Evolutionary conservation across 1,140 invertebrate species (phyloP).

Genomic region (Drosophila takahashii): DNA sequence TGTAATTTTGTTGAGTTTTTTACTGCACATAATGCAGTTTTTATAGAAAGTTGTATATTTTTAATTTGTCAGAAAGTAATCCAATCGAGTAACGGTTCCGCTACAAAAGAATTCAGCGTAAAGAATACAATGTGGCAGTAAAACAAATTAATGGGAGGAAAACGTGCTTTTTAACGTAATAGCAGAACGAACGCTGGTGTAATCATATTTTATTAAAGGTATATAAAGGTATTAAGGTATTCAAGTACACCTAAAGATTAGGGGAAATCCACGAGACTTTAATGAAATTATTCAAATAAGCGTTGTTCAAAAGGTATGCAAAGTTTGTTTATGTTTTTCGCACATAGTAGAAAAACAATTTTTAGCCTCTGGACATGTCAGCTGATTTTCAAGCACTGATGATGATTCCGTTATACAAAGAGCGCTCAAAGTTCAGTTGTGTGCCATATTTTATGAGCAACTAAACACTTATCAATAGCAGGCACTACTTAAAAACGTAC

Average conservation of each 20-base stretch:
- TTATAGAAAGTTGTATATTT: neutral
- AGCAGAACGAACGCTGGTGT: neutral
- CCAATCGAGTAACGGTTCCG: neutral
- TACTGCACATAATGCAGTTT: neutral
- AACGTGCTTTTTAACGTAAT: neutral
- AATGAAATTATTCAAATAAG: too few species aligned
- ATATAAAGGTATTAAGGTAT: neutral
- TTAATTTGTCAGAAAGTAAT: neutral
- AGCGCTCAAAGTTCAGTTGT: constrained; percentile 56
- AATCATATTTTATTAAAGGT: neutral
- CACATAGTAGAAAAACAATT: neutral
- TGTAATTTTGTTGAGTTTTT: too few species aligned
- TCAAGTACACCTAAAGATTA: neutral
- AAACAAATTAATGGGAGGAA: neutral
- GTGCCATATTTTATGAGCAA: constrained; percentile 55
- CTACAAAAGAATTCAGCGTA: neutral
- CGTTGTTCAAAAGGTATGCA: neutral
- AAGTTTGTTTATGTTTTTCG: neutral
- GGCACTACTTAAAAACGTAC: constrained; percentile 42
- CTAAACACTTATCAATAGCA: constrained; percentile 63
- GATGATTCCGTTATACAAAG: constrained; percentile 32
- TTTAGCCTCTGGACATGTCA: constrained; percentile 18
- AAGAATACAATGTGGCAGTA: neutral
- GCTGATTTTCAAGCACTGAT: constrained; percentile 40
- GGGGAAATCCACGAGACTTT: too few species aligned